Percentiles rank a stretch among this genome's conserved stretches.
Conservation (phyloP, 1,140 invertebrate species). For the Calliphora vicina region DNA sequence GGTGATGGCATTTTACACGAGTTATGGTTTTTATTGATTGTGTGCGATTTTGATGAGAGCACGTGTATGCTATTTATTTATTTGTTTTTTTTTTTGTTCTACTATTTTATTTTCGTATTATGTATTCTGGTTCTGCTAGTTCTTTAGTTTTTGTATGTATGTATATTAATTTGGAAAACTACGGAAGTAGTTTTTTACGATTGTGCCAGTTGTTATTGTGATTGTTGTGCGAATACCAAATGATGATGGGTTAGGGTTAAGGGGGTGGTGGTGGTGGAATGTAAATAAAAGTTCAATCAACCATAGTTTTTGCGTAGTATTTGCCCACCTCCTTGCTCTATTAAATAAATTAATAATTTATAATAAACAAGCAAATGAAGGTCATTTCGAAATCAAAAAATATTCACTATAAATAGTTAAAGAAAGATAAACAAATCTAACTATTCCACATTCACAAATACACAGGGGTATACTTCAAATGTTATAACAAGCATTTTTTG, state of each 20-base stretch:
- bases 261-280: not conserved
- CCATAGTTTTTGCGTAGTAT: not conserved
- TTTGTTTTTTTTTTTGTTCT: not conserved
- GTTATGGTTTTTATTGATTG: not conserved
- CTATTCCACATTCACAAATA: too few relatives aligned
- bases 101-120: too few relatives aligned
- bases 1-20: not conserved
- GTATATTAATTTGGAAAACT: not conserved
- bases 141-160: not conserved
- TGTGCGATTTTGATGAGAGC: not conserved
- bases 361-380: not conserved
- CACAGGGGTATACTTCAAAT: too few relatives aligned
- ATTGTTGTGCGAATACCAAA: too few relatives aligned
- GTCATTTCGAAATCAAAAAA: not conserved
- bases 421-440: too few relatives aligned
- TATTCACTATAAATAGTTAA: not conserved
- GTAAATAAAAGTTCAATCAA: slow-evolving; percentile 10
- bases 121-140: too few relatives aligned
- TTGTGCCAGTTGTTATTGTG: not conserved
- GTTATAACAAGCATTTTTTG: too few relatives aligned
- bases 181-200: not conserved
- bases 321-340: too few relatives aligned
- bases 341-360: not conserved
- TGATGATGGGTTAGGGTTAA: too few relatives aligned
- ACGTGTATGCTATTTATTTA: slow-evolving; percentile 16